Conservation (phyloP, 2,113 vertebrate species). For the Uria aalge region DNA sequence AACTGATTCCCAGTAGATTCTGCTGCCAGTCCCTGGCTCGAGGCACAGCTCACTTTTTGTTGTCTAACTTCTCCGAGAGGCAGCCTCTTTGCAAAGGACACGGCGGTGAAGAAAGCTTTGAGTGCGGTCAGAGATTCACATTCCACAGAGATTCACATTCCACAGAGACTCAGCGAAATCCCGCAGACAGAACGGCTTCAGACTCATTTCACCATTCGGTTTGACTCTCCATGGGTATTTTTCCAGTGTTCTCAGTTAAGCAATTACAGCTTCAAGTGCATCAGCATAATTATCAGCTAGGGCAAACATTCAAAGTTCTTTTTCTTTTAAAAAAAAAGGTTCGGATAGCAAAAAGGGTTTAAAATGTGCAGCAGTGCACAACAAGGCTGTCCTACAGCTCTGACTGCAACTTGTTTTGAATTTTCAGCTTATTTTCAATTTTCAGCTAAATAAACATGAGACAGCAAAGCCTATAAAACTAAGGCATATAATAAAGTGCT, state of each 20-base stretch:
- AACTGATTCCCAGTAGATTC: neutral
- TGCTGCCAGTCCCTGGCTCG: neutral
- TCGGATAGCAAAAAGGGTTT: neutral
- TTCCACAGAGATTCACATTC: neutral
- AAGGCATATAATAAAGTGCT: slow-evolving; percentile 10
- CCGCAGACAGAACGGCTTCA: neutral
- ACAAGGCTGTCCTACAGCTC: neutral
- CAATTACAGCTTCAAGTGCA: neutral
- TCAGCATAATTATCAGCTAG: neutral
- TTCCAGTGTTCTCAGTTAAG: neutral
- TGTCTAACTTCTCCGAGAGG: neutral
- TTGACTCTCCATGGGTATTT: neutral
- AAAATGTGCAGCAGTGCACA: neutral
- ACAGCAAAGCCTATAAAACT: slow-evolving; percentile 15
- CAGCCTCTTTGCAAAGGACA: neutral
- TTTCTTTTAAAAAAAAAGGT: neutral
- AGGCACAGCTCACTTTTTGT: neutral
- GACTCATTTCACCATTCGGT: neutral
- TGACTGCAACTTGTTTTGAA: neutral
- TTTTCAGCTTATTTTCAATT: slow-evolving; percentile 29
- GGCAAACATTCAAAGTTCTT: neutral
- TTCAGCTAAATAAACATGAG: slow-evolving; percentile 36
- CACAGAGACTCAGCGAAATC: neutral
- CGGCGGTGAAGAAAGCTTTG: neutral
- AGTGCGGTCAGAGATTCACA: neutral